Evolutionary conservation across 2,113 vertebrate species (phyloP), one percentile per base, ranked within the genome.

Genomic region (Myotis davidii): DNA sequence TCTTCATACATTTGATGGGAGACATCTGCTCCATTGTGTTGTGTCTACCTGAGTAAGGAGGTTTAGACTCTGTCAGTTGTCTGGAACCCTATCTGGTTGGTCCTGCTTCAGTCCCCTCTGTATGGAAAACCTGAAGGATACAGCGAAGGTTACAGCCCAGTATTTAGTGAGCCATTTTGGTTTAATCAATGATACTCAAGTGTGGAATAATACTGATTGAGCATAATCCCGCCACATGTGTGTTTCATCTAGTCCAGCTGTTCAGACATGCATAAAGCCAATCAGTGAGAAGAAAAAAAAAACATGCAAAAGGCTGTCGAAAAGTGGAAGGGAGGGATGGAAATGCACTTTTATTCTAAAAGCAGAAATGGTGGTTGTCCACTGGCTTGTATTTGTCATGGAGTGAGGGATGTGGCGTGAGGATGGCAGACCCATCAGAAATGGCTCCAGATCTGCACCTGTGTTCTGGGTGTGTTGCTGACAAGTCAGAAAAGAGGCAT

Each of bases 21-120:
- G 70, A 39, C 91, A 67, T 90, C 29, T 83, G 21, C 89, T 97
- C 95, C 88, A 25, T 20, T 85, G 23, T 59, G 67, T 11, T 50
- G 6, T 12, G 0, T 42, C 67, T 54, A 34, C 70, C 50, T 39
- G 29, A 48, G 45, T 48, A 45, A 95, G 34, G 59, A 50, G 10
- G 37, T 78, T 92, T 90, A 52, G n/a, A 91, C 48, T 70, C 0
- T 94, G 32, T 89, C 86, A 54, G 50, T 54, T 29, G 64, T 61
- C 89, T 83, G 32, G 92, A 76, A 73, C 34, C 91, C 94, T 90
- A 82, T 96, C 94, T 86, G 7, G 1, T 59, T 89, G 14, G 3
- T 59, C 91, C 39, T 50, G 95, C 93, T 83, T 96, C 94, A 93
- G 90, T 85, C 89, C 10, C 2, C 86, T 67, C 59, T 97, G 52